Conservation (phyloP, 1,140 invertebrate genomes). For the Venturia canescens region DNA sequence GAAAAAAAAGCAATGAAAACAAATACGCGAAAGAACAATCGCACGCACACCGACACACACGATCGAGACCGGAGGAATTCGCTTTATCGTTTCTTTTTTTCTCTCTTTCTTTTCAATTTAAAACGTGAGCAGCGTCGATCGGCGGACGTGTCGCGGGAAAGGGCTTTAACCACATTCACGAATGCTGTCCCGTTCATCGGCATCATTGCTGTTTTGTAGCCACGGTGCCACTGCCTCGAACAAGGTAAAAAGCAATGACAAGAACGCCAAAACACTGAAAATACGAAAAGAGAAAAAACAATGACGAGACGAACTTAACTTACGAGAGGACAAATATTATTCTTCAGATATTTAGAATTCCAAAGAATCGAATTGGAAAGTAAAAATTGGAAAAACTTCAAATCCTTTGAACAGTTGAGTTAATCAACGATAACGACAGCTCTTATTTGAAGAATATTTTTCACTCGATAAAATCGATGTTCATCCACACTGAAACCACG, state of each 20-base stretch:
- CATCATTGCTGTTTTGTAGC: constrained; percentile 72
- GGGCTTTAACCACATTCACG: constrained; percentile 70
- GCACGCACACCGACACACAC: neutral
- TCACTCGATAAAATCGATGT: too few species aligned
- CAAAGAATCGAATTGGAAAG: neutral
- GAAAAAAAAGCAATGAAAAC: too few species aligned
- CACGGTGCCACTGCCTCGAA: constrained; percentile 69
- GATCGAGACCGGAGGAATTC: neutral
- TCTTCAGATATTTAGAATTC: neutral
- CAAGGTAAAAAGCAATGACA: constrained; percentile 71
- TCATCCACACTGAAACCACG: too few species aligned
- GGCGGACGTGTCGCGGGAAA: constrained; percentile 69
- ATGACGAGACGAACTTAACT: neutral
- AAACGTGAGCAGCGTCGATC: constrained; percentile 69
- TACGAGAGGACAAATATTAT: neutral
- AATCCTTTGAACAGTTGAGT: too few species aligned
- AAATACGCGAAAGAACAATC: neutral
- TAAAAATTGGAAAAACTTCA: too few species aligned
- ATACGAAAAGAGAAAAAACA: constrained; percentile 33
- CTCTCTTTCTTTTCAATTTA: constrained; percentile 69
- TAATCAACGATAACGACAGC: too few species aligned
- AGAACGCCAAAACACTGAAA: constrained; percentile 43
- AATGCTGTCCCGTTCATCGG: constrained; percentile 73
- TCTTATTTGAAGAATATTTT: too few species aligned
- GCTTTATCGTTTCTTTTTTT: constrained; percentile 44